Conservation (phyloP, 2,888 invertebrate species). For the Machimus rusticus region DNA sequence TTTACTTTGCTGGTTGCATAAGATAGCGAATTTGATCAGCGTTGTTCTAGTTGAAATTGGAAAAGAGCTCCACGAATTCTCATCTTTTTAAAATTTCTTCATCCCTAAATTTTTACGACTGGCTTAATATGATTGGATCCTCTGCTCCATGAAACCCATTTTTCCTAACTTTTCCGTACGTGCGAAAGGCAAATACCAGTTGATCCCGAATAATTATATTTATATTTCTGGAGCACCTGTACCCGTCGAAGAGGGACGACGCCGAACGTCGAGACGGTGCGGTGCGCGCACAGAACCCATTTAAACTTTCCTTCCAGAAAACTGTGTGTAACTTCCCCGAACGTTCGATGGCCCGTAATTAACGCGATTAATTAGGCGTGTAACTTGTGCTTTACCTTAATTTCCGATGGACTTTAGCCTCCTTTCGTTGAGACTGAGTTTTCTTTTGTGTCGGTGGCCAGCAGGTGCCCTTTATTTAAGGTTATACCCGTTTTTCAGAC, state of each 20-base stretch:
- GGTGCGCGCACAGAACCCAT: background rate
- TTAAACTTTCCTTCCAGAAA: background rate
- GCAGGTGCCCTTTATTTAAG: background rate
- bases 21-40: background rate
- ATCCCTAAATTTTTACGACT: background rate
- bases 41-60: background rate
- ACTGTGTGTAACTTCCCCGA: constrained; percentile 1
- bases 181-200: background rate
- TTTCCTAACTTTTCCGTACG: background rate
- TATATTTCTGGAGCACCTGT: background rate
- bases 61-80: background rate
- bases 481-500: background rate
- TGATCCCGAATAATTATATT: background rate
- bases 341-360: constrained; percentile 17
- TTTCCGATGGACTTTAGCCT: background rate
- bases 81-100: background rate
- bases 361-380: constrained; percentile 19
- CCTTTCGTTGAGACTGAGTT: background rate
- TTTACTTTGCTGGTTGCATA: no score
- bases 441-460: background rate
- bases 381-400: constrained; percentile 21
- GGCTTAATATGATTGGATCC: background rate
- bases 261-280: background rate
- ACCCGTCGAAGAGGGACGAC: background rate
- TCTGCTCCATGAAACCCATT: background rate